These are phyloP conservation scores for Xenus cinereus DNA, from an alignment of 2,113 vertebrate genomes.

Conservation along the genomic window DNA sequence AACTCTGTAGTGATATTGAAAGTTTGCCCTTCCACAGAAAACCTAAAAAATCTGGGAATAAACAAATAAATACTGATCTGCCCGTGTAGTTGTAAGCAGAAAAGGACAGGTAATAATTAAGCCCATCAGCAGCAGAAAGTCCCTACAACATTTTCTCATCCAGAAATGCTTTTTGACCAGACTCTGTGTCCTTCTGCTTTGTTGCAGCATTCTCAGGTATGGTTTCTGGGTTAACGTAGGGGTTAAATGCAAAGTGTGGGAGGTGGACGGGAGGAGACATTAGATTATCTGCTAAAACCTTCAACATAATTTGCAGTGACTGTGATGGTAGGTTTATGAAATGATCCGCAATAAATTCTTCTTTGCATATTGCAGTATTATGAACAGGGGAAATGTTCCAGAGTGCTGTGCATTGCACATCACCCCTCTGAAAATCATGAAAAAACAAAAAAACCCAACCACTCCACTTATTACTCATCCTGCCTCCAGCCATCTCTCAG, in stretches of 20 bases:
- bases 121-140: neutral
- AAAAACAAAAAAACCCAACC: neutral
- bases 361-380: neutral
- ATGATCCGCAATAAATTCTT: neutral
- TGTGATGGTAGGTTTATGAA: neutral
- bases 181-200: neutral
- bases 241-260: neutral
- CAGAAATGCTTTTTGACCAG: neutral
- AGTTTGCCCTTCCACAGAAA: neutral
- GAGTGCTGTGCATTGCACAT: neutral
- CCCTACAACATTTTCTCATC: neutral
- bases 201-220: neutral
- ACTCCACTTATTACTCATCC: neutral
- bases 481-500: neutral
- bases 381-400: neutral
- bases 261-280: neutral
- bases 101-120: neutral
- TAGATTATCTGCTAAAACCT: neutral
- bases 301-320: neutral
- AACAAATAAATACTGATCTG: neutral
- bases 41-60: neutral
- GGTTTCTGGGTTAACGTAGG: neutral
- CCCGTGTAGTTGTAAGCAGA: neutral
- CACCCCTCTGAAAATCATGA: neutral
- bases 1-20: neutral